Conservation (phyloP, 2,888 invertebrate species). For the Thumatha senex region DNA sequence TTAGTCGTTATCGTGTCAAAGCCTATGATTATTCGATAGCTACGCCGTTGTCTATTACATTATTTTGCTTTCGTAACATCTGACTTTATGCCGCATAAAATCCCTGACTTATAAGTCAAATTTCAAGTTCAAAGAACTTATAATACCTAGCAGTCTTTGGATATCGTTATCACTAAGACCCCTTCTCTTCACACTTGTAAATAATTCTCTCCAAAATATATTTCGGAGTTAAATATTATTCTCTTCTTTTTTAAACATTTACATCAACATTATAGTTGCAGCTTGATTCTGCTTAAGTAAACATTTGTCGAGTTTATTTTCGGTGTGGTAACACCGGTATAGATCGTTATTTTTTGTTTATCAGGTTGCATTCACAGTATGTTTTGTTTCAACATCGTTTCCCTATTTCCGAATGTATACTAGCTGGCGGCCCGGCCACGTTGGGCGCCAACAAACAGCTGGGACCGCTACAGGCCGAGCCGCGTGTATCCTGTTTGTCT, state of each 20-base stretch:
- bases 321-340: slow-evolving; percentile 37
- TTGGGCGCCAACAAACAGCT: too few relatives aligned
- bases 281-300: slow-evolving; percentile 53
- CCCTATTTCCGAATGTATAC: slow-evolving; percentile 29
- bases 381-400: slow-evolving; percentile 40
- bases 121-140: slow-evolving; percentile 75
- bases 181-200: slow-evolving; percentile 74
- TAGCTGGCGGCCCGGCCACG: slow-evolving; percentile 27
- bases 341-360: slow-evolving; percentile 21
- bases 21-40: slow-evolving; percentile 63
- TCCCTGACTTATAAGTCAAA: slow-evolving; percentile 73
- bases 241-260: slow-evolving; percentile 56
- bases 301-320: slow-evolving; percentile 43
- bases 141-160: slow-evolving; percentile 83
- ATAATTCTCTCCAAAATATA: slow-evolving; percentile 82
- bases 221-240: slow-evolving; percentile 75
- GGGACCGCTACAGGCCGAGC: slow-evolving; percentile 13
- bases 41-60: slow-evolving; percentile 61
- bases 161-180: slow-evolving; percentile 81
- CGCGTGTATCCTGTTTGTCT: slow-evolving; percentile 21
- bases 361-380: slow-evolving; percentile 31
- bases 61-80: slow-evolving; percentile 61
- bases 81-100: slow-evolving; percentile 72
- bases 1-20: slow-evolving; percentile 59
- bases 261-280: slow-evolving; percentile 60